Evolutionary conservation across 1,140 invertebrate species (phyloP).

Genomic region (Galendromus occidentalis): DNA sequence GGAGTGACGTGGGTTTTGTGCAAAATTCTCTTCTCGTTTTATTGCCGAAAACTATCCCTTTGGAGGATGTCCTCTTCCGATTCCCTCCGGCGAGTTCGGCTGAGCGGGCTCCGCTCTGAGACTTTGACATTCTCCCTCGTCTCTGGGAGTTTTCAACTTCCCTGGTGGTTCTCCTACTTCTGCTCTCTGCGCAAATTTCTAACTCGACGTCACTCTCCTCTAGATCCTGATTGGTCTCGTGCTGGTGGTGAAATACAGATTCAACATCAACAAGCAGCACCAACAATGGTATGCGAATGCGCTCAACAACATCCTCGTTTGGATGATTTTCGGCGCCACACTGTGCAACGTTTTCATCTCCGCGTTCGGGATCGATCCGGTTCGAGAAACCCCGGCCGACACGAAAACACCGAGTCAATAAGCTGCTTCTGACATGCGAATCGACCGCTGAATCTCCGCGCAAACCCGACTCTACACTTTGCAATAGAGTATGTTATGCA

Average conservation of each 20-base stretch:
- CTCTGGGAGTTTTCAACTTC: not conserved
- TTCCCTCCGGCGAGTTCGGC: too few relatives aligned
- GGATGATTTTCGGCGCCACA: conserved; percentile 19
- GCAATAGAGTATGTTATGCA: too few relatives aligned
- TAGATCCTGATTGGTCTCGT: conserved; percentile 20
- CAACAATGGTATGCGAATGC: conserved; percentile 17
- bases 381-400: not conserved
- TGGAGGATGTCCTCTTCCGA: too few relatives aligned
- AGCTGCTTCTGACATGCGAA: not conserved
- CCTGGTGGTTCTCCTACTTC: not conserved
- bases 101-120: too few relatives aligned
- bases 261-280: conserved; percentile 19
- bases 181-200: not conserved
- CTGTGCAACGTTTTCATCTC: conserved; percentile 19
- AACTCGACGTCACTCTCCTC: conserved; percentile 10
- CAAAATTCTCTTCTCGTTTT: too few relatives aligned
- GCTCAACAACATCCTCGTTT: conserved; percentile 18
- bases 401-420: not conserved
- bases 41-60: too few relatives aligned
- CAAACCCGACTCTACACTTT: too few relatives aligned
- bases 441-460: too few relatives aligned
- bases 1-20: too few relatives aligned
- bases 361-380: conserved; percentile 16
- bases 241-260: conserved; percentile 19
- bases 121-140: not conserved